Base-by-base conservation (phyloP, 53 echinoderm and acorn worm species). In the Henricia sp. region DNA sequence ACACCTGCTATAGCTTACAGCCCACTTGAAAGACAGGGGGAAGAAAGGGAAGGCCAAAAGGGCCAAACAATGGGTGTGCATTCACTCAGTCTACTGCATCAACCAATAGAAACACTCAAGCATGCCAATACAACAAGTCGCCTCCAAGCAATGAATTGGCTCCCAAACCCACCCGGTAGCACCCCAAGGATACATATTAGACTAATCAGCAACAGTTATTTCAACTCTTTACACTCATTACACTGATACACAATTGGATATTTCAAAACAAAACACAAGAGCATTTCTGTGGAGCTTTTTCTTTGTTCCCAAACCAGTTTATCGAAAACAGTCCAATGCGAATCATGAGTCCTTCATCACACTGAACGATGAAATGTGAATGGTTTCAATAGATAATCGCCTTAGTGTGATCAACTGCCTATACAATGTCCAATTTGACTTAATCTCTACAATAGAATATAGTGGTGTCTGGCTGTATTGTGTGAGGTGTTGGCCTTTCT, bases 11-110 rank as follows among this genome's bases (percentile, higher is more conserved):
- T 60, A 50, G 80, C 80, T 64, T 64, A 80, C 63, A 63, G 80
- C 80, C 80, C 80, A 80, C 80, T 80, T 80, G 80, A 80, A 80
- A 80, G 80, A 80, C 80, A 80, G 73, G 51, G 14, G 34, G 60
- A 46, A 64, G 77, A 60, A n/a, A n/a, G n/a, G 60, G 80, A 63
- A 80, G 64, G 80, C 80, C 60, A 26, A 43, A 32, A 33, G 46
- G 60, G 57, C 37, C n/a, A 39, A 80, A 80, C 80, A 80, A 80
- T 80, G 33, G 78, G 80, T 36, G 50, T 64, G 33, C 50, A 80
- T 80, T 80, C 80, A 46, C 25, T 46, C 38, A n/a, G n/a, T n/a
- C 67, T 67, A 37, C 23, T 37, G 59, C 76, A 76, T 76, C 76
- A 58, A 59, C 76, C 59, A 43, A 59, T 40, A n/a, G 39, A 59